Evolutionary conservation across 30 jellyfish, hydroid and myxozoan species (phyloP).

Genomic region (Chrysaora quinquecirrha): DNA sequence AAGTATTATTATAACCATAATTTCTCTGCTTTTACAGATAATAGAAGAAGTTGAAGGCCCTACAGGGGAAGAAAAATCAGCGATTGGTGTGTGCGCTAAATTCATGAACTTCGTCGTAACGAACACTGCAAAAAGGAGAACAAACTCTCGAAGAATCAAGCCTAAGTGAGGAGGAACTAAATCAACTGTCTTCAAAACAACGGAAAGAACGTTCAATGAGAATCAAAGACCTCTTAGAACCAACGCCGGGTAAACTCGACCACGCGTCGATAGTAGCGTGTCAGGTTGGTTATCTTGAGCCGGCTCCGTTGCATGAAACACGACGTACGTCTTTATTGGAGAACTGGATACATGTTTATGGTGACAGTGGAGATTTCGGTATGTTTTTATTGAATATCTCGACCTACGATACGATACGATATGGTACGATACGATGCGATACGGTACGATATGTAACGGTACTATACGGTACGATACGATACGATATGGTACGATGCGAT

Average conservation of each 20-base stretch:
- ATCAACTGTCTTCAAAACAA: slow-evolving; percentile 42
- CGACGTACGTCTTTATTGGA: neutral
- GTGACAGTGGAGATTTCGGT: neutral
- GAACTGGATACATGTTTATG: neutral
- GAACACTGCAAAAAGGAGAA: slow-evolving; percentile 69
- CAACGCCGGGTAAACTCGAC: slow-evolving; percentile 83
- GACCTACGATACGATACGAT: neutral
- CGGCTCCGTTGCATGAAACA: slow-evolving; percentile 23
- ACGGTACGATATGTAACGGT: neutral
- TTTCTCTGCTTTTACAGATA: neutral
- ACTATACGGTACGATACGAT: neutral
- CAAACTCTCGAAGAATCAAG: slow-evolving; percentile 54
- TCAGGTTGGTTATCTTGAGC: slow-evolving; percentile 62
- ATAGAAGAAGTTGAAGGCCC: slow-evolving; percentile 34
- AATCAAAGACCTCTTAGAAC: slow-evolving; percentile 53
- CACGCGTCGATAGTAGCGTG: slow-evolving; percentile 93
- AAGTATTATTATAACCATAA: neutral
- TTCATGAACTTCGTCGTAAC: slow-evolving; percentile 68
- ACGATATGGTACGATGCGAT: neutral
- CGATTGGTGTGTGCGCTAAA: slow-evolving; percentile 82
- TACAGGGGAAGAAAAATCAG: slow-evolving; percentile 42
- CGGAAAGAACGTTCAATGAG: slow-evolving; percentile 50
- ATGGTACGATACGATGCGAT: neutral
- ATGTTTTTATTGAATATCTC: neutral
- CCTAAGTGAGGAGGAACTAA: slow-evolving; percentile 35